Percentiles rank a stretch among this genome's conserved stretches.
Evolutionary conservation across 2,113 vertebrate species (phyloP).

Genomic region (Daubentonia madagascariensis): DNA sequence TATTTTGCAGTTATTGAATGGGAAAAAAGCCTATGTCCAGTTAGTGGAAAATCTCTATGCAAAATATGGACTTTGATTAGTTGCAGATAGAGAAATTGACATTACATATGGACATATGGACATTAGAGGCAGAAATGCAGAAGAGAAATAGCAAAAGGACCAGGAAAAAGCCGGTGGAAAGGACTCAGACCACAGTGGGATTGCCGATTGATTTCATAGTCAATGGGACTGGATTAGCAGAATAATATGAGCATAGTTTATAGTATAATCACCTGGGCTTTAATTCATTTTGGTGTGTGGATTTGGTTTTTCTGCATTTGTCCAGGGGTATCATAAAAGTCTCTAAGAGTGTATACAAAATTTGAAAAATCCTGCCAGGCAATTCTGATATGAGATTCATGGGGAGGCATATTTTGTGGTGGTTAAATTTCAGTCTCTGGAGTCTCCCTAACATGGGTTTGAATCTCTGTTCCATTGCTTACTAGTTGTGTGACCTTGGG

Average conservation of each 20-base stretch:
- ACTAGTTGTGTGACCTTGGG: background rate
- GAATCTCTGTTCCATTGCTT: background rate
- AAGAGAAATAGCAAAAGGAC: background rate
- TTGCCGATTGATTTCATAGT: background rate
- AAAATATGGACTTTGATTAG: background rate
- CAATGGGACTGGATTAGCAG: background rate
- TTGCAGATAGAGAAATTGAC: background rate
- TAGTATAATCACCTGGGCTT: background rate
- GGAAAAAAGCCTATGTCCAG: background rate
- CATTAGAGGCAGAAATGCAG: background rate
- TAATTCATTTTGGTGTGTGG: conserved; percentile 14
- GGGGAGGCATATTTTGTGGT: background rate
- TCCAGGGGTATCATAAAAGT: background rate
- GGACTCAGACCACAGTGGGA: background rate
- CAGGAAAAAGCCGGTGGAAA: background rate
- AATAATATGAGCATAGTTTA: background rate
- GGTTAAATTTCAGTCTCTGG: background rate
- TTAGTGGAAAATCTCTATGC: background rate
- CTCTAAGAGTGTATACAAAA: conserved; percentile 12
- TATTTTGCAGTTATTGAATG: background rate
- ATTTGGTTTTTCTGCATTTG: background rate
- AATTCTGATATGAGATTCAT: conserved; percentile 26
- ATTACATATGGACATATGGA: too few relatives aligned
- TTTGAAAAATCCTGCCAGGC: background rate
- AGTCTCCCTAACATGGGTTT: background rate